phyloP scores from a whole-genome alignment of 2,888 invertebrate species.

The Anoplius nigerrimus region DNA sequence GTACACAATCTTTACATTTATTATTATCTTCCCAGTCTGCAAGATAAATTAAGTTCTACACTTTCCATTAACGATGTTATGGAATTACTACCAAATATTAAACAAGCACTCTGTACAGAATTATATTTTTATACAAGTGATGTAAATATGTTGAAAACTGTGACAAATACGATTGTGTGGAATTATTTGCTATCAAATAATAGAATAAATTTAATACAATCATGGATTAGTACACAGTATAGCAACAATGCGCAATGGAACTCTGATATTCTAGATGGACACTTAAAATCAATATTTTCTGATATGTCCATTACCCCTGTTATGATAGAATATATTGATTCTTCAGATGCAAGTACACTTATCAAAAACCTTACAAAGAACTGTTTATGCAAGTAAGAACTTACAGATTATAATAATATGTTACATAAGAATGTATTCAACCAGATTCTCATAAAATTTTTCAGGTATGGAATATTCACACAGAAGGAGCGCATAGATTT shows the following conservation, averaged over 20 bases:
- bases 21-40: slow-evolving; percentile 55
- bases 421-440: not conserved
- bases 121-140: slow-evolving; percentile 71
- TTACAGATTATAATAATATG: slow-evolving; percentile 5
- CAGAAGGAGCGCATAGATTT: slow-evolving; percentile 78
- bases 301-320: slow-evolving; percentile 78
- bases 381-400: slow-evolving; percentile 73
- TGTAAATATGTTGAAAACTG: slow-evolving; percentile 62
- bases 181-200: slow-evolving; percentile 79
- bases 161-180: slow-evolving; percentile 77
- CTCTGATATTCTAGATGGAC: slow-evolving; percentile 66
- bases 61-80: slow-evolving; percentile 68
- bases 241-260: slow-evolving; percentile 15
- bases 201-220: slow-evolving; percentile 78
- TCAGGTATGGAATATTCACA: slow-evolving; percentile 80
- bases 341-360: slow-evolving; percentile 76
- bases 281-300: slow-evolving; percentile 77
- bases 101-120: slow-evolving; percentile 63
- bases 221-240: slow-evolving; percentile 80
- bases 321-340: slow-evolving; percentile 78
- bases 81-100: slow-evolving; percentile 60
- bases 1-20: not conserved
- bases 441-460: slow-evolving; percentile 16
- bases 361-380: slow-evolving; percentile 79
- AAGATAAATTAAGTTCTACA: slow-evolving; percentile 65